A percentile compares a stretch with the other conserved stretches of the same genome.
Evolutionary conservation across 2,797 vertebrate genomes (phyloP).

Genomic region (Diceros bicornis): DNA sequence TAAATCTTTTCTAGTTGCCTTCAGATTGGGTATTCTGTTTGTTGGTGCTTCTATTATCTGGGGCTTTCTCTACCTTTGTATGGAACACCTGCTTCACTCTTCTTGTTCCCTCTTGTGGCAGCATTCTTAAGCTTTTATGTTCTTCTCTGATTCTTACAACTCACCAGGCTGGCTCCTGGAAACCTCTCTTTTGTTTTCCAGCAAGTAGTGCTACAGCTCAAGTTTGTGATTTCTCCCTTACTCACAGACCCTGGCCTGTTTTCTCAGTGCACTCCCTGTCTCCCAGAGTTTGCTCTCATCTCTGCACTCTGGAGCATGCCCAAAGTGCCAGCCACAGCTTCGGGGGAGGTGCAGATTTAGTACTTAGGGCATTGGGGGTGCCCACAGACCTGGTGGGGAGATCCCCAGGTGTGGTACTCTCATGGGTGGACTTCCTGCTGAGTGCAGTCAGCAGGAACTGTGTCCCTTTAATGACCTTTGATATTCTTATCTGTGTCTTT

Average conservation of each 20-base stretch:
- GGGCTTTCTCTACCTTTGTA: neutral
- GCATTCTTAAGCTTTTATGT: neutral
- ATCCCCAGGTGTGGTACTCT: neutral
- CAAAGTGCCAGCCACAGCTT: neutral
- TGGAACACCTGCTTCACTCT: neutral
- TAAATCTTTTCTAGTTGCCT: neutral
- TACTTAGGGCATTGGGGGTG: neutral
- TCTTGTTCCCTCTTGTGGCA: neutral
- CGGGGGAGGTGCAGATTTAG: neutral
- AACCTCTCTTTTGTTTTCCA: neutral
- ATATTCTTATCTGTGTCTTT: neutral
- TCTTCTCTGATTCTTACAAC: neutral
- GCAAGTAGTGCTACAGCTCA: neutral
- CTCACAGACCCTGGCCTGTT: neutral
- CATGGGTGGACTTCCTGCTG: neutral
- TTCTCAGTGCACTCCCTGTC: neutral
- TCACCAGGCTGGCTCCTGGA: neutral
- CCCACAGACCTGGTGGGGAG: neutral
- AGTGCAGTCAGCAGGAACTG: neutral
- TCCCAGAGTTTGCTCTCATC: neutral
- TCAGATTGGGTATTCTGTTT: neutral
- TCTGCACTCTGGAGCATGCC: neutral
- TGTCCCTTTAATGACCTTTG: neutral
- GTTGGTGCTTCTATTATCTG: neutral
- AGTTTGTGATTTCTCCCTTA: neutral